Evolutionary conservation across 1,140 invertebrate genomes (phyloP).

Genomic region (Drosophila persimilis): DNA sequence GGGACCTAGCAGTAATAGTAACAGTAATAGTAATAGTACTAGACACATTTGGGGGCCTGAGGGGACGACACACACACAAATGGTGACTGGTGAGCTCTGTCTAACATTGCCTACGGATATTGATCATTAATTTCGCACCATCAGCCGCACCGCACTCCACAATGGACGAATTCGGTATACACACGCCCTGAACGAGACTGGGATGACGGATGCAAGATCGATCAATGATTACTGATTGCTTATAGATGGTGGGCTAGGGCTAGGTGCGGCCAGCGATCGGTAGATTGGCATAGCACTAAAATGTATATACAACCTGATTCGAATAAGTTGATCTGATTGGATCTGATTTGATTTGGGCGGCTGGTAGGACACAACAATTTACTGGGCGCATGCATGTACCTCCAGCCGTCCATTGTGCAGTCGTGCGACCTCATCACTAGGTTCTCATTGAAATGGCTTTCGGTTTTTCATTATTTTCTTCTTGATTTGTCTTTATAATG

Average conservation of each 20-base stretch:
- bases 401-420: slow-evolving; percentile 72
- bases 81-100: slow-evolving; percentile 19
- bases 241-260: no score
- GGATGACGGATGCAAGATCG: no score
- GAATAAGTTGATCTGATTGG: slow-evolving; percentile 2
- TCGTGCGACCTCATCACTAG: slow-evolving; percentile 70
- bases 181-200: slow-evolving; percentile 32
- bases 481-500: slow-evolving; percentile 78
- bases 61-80: slow-evolving; percentile 6
- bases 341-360: background rate
- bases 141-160: slow-evolving; percentile 65
- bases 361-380: no score
- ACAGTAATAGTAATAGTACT: no score
- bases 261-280: no score
- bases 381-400: slow-evolving; percentile 55
- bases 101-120: slow-evolving; percentile 11
- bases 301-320: background rate
- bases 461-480: slow-evolving; percentile 17
- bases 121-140: slow-evolving; percentile 39
- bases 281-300: no score
- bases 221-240: no score
- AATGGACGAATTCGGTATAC: slow-evolving; percentile 69
- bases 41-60: background rate
- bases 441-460: slow-evolving; percentile 62
- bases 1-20: no score